Evolutionary conservation across 1,140 invertebrate species (phyloP).

Genomic region (roundworm (Caenorhabditis elegans)): WBcel235 BX284606.5:7137501-7138000

Average conservation of each 20-base stretch:
- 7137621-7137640: background rate
- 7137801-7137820: constrained; percentile 12
- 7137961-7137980: no score
- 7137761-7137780: background rate
- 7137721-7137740: background rate
- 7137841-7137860: background rate
- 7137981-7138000: no score
- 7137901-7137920: no score
- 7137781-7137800: background rate
- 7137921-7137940: no score
- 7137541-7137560: background rate
- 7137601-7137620: no score
- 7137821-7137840: background rate
- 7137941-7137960: no score
- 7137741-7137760: background rate
- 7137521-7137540: background rate
- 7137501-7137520: background rate
- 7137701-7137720: background rate
- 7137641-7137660: background rate
- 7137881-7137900: no score
- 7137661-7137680: background rate
- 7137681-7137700: background rate
- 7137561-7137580: background rate
- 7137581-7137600: background rate
- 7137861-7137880: background rate